Evolutionary conservation across 2,797 vertebrate species (phyloP), one percentile per base, ranked within the genome.

Genomic region (Melanitta fusca): DNA sequence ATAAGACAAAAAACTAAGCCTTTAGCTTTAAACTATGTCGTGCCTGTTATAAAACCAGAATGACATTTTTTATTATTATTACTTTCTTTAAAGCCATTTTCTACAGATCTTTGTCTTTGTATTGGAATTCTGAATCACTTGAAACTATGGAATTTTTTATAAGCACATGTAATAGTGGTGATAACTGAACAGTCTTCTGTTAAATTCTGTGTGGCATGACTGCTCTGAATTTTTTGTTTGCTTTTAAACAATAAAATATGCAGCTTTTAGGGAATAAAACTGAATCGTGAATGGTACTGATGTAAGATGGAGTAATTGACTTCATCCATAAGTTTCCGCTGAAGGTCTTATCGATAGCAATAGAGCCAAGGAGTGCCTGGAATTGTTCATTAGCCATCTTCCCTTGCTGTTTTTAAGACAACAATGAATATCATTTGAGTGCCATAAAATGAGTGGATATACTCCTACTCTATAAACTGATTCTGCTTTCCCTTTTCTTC

Each of bases 71-170:
- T 51, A 27, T 27, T 51, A 49, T 49, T 49, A 51, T 27, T 22
- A 49, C 32, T 36, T 81, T 43, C 75, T 94, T 93, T 58, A 86
- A 90, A 94, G 80, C 68, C 1, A 5, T 62, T 70, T 88, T 85
- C 85, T 77, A 69, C 65, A 91, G 75, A 45, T 58, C 56, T 14
- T 62, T 74, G 39, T 84, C 80, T 89, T 85, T 94, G 91, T 80
- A 74, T 56, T 81, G 88, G 88, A 73, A 43, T 86, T 84, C 73
- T 25, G 30, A 69, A 69, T 45, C 7, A 11, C 28, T 64, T 70
- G 53, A 83, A 86, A 30, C 51, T 6, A 4, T 0, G 1, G 34
- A 15, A 6, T 54, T 69, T 82, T 41, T 61, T 24, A 22, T 61
- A 9, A 13, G 18, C 25, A 13, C 6, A 10, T 27, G 11, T 39